Evolutionary conservation across 2,888 invertebrate species (phyloP).

Genomic region (Drosophila quasianomalipes): DNA sequence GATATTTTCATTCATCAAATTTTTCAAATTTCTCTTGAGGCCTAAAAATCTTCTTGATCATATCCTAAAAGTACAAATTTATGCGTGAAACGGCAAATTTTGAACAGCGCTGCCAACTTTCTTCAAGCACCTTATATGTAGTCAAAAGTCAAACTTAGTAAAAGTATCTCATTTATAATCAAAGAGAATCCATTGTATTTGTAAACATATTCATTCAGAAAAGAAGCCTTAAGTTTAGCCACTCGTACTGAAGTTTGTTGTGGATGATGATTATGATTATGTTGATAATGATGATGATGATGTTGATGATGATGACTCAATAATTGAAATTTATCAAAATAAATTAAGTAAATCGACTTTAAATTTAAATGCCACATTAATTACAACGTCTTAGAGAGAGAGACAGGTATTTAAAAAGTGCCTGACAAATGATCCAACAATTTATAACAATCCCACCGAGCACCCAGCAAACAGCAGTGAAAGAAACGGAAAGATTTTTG

Average conservation of each 20-base stretch:
- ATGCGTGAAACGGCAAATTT: constrained; percentile 44
- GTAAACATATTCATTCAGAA: constrained; percentile 49
- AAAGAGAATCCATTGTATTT: constrained; percentile 12
- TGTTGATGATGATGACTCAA: constrained; percentile 64
- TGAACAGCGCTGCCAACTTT: constrained; percentile 35
- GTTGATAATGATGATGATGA: constrained; percentile 40
- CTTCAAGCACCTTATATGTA: constrained; percentile 10
- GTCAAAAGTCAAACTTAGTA: background rate
- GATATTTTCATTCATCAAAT: constrained; percentile 17
- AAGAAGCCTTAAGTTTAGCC: constrained; percentile 15
- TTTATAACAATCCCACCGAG: constrained; percentile 49
- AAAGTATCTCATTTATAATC: constrained; percentile 51
- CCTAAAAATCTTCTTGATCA: background rate
- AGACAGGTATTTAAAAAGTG: constrained; percentile 58
- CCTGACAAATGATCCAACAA: constrained; percentile 58
- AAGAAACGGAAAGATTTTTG: constrained; percentile 27
- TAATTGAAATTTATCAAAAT: constrained; percentile 75
- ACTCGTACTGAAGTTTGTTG: constrained; percentile 3
- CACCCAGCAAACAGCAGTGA: constrained; percentile 2
- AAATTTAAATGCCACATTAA: constrained; percentile 69
- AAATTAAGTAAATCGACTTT: constrained; percentile 68
- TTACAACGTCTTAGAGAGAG: constrained; percentile 51
- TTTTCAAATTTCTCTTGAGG: background rate
- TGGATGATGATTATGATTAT: constrained; percentile 24
- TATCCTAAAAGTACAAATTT: constrained; percentile 49